Evolutionary conservation across 2,113 vertebrate species (phyloP), one percentile per base, ranked within the genome.

Genomic region (Cinclus cinclus): DNA sequence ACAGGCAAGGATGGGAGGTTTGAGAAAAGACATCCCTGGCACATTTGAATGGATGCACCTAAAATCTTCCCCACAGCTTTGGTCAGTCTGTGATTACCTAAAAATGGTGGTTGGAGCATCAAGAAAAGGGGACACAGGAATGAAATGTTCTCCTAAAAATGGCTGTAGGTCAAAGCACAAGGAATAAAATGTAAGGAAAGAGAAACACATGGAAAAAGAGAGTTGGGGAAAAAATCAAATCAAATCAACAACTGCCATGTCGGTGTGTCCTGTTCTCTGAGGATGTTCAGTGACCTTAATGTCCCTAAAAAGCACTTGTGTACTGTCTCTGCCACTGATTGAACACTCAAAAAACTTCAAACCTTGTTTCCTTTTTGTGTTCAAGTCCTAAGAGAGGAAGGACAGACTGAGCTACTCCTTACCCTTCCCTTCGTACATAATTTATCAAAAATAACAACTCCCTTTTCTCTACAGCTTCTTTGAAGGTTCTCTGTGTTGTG

Each of bases 381-480:
- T 85, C 30, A 22, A 80, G 44, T 52, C 89, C 75, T 90, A 9
- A 42, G 58, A 92, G 86, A 63, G 52, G 65, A 68, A 88, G 83
- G 52, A 90, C 41, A 41, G 83, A 82, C 64, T 64, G 83, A 95
- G 73, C 93, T 65, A 14, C 68, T 92, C 91, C 90, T 63, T 46
- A 22, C 65, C 46, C 58, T 63, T 87, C 56, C 47, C 82, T 47
- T 3, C 14, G 56, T 41, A 68, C 37, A 42, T 80, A 75, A 79
- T 86, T 92, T 50, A 90, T 80, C 89, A 89, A 42, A 92, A 95
- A 62, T 52, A 73, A 91, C 62, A 60, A 80, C 87, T 92, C 71
- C 46, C 50, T 86, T 60, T 75, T 23, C 71, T 63, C 56, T 73
- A 33, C 59, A 58, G 33, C 69, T 25, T 59, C 92, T 93, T 67